Evolutionary conservation across 2,888 invertebrate species (phyloP), one percentile per base, ranked within the genome.

Genomic region (Aspidiotus destructor): DNA sequence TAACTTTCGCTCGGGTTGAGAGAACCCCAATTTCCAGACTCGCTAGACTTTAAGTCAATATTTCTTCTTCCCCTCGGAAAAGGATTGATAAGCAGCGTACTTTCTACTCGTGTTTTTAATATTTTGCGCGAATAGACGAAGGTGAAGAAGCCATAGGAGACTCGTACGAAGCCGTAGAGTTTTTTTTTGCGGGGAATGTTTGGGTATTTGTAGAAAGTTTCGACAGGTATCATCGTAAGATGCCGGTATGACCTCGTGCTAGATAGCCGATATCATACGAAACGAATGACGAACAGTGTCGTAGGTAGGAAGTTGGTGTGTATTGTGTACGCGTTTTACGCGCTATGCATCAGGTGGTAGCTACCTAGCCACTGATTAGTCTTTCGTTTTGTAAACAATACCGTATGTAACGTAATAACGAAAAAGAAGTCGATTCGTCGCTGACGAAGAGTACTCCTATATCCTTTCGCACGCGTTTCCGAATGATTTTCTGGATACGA

Each of bases 251-350:
- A 28, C 28, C 28, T 28, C 28, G 28, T 28, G 28, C 28, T 28
- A 28, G 28, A 5, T 28, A 28, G 28, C 28, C 48, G 48, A 48
- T n/a, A 48, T n/a, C 11, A 48, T 48, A 48, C 48, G 48, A 48
- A n/a, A 48, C 48, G 48, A 48, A 48, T 48, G n/a, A 11, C 48
- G 48, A 48, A 48, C 48, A n/a, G 11, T 11, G 48, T 48, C 28
- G 28, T 28, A 28, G 28, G 28, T 28, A 28, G 28, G 28, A 28
- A 28, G 48, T 48, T 13, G 48, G 48, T n/a, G 48, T 48, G 48
- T 48, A n/a, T n/a, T 48, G 48, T 48, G 48, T 48, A n/a, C 48
- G n/a, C 48, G 48, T 48, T 48, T 48, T n/a, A n/a, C n/a, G 48
- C n/a, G n/a, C 48, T 11, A n/a, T 48, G 48, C 48, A 48, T 11